phyloP scores from a whole-genome alignment of 2,888 invertebrate genomes.

The Petrolisthes cinctipes region DNA sequence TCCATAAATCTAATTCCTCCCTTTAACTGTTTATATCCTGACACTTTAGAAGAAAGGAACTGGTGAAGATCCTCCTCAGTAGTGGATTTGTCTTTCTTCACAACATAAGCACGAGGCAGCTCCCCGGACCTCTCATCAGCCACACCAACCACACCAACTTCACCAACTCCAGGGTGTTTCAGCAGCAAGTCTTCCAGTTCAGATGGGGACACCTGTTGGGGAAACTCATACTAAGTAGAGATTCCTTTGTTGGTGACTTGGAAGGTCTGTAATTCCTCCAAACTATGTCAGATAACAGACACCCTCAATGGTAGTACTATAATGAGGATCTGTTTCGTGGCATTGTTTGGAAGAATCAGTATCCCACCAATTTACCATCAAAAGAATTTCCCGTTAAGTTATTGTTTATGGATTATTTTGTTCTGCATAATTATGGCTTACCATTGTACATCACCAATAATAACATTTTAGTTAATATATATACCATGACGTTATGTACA shows the following conservation, averaged over 20 bases:
- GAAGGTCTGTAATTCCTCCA: too few relatives aligned
- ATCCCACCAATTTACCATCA: not conserved
- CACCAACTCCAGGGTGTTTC: constrained; percentile 80
- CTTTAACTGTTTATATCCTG: constrained; percentile 80
- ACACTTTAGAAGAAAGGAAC: constrained; percentile 78
- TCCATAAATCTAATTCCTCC: constrained; percentile 80
- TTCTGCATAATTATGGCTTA: too few relatives aligned
- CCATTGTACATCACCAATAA: too few relatives aligned
- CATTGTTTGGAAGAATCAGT: too few relatives aligned
- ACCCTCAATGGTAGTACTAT: not conserved
- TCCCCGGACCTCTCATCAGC: constrained; percentile 80
- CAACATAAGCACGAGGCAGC: constrained; percentile 81
- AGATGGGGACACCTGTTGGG: constrained; percentile 87
- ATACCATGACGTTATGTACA: too few relatives aligned
- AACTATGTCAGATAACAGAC: not conserved
- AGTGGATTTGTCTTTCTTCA: constrained; percentile 72
- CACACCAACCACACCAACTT: constrained; percentile 86
- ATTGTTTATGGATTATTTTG: not conserved
- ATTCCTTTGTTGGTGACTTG: not conserved
- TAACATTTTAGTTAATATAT: too few relatives aligned
- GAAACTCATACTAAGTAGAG: constrained; percentile 10
- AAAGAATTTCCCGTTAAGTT: not conserved
- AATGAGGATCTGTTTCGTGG: not conserved
- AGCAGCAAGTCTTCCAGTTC: constrained; percentile 84
- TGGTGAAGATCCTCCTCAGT: constrained; percentile 75